These are phyloP conservation scores for Drosophila sp. DNA, from an alignment of 1,140 invertebrate genomes.

Conservation along the genomic window DNA sequence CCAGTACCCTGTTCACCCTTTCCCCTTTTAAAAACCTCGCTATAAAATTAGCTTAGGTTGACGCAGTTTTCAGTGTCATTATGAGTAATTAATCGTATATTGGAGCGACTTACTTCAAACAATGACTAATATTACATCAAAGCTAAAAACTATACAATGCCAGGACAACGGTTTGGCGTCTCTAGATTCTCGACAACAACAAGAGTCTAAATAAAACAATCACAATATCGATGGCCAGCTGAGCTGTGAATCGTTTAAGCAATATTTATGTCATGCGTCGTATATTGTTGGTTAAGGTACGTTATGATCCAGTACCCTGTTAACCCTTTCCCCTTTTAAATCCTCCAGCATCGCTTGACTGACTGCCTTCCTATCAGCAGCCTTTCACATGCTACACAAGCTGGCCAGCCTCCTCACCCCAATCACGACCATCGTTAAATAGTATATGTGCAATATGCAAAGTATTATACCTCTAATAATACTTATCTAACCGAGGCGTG, in stretches of 20 bases:
- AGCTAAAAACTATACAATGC: constrained; percentile 17
- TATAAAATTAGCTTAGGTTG: constrained; percentile 23
- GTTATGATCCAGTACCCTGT: constrained; percentile 41
- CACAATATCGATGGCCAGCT: constrained; percentile 27
- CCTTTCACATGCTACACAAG: constrained; percentile 61
- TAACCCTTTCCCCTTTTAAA: neutral
- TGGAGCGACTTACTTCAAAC: neutral
- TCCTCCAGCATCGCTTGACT: neutral
- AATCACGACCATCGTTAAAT: constrained; percentile 27
- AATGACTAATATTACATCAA: constrained; percentile 33
- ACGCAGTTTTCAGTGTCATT: constrained; percentile 36
- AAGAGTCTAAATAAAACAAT: neutral
- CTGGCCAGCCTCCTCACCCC: neutral
- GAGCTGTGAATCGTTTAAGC: constrained; percentile 49
- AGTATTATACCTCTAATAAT: constrained; percentile 8
- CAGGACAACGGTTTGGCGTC: constrained; percentile 17
- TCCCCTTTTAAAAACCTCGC: neutral
- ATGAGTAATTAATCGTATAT: constrained; percentile 23
- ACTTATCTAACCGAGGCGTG: neutral
- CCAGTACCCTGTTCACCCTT: neutral
- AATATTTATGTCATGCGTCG: constrained; percentile 52
- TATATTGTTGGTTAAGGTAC: constrained; percentile 55
- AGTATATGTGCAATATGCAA: constrained; percentile 50
- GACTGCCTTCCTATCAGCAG: constrained; percentile 50
- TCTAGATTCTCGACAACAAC: constrained; percentile 2